phyloP scores from a whole-genome alignment of 2,113 vertebrate species.

The Boleophthalmus pectinirostris region DNA sequence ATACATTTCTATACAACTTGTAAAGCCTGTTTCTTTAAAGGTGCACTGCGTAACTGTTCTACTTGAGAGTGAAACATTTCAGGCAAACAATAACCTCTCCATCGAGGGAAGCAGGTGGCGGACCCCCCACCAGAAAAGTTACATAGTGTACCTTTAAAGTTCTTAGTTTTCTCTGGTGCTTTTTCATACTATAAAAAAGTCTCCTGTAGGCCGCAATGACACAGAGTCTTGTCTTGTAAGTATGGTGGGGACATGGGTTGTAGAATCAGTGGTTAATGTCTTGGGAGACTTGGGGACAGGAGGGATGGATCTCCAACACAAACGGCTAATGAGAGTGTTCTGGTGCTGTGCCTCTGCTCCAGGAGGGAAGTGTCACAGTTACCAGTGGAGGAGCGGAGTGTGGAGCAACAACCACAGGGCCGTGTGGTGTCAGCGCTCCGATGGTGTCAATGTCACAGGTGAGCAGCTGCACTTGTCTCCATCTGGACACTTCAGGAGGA shows the following conservation, averaged over 20 bases:
- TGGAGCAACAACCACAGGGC: constrained; percentile 89
- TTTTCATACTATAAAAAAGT: neutral
- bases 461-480: constrained; percentile 24
- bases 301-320: constrained; percentile 18
- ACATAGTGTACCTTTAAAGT: neutral
- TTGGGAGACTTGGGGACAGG: constrained; percentile 19
- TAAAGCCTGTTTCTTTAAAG: no score
- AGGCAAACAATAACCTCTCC: no score
- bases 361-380: constrained; percentile 93
- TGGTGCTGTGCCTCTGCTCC: constrained; percentile 46
- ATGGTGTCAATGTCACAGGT: constrained; percentile 97
- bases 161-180: constrained; percentile 5
- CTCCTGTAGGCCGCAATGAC: constrained; percentile 2
- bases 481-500: neutral
- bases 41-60: no score
- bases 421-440: constrained; percentile 97
- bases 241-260: constrained; percentile 6
- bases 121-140: no score
- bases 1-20: no score
- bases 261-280: constrained; percentile 29
- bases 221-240: constrained; percentile 7
- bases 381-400: constrained; percentile 87
- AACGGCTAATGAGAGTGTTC: constrained; percentile 46
- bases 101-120: no score
- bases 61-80: no score